Conservation (phyloP, 2,797 vertebrate genomes). For the Hyperoplus lanceolatus region DNA sequence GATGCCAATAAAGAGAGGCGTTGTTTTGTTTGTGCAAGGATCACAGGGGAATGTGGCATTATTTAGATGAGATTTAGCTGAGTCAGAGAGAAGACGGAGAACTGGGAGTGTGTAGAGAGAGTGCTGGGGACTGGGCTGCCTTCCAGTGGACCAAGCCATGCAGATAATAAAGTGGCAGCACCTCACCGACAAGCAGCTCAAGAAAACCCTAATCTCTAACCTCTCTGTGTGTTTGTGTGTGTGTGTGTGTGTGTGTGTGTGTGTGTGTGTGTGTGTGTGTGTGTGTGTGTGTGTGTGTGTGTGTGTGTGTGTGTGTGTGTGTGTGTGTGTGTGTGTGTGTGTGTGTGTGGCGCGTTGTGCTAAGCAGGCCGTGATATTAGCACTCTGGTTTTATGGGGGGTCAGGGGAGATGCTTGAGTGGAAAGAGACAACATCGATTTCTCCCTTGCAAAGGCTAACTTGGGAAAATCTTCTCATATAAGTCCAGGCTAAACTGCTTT, state of each 20-base stretch:
- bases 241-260: conserved; percentile 15
- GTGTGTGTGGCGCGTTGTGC: conserved; percentile 36
- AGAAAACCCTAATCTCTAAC: conserved; percentile 42
- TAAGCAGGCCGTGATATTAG: conserved; percentile 62
- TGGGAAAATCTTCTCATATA: conserved; percentile 24
- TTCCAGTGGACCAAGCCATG: conserved; percentile 60
- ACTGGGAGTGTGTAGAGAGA: neutral
- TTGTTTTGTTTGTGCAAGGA: conserved; percentile 6
- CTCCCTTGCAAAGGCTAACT: conserved; percentile 22
- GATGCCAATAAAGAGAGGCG: neutral
- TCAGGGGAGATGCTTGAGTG: conserved; percentile 24
- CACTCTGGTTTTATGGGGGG: conserved; percentile 15
- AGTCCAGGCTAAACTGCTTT: neutral
- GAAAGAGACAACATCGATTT: conserved; percentile 58
- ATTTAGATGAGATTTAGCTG: conserved; percentile 28
- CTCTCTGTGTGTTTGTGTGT: conserved; percentile 9
- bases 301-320: neutral
- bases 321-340: conserved; percentile 36
- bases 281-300: conserved; percentile 38
- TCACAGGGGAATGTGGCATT: conserved; percentile 5
- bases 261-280: neutral
- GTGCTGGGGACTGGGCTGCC: conserved; percentile 13
- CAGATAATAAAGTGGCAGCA: conserved; percentile 66
- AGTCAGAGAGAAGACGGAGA: conserved; percentile 32
- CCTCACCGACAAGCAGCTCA: conserved; percentile 53